A percentile compares a stretch with the other conserved stretches of the same genome.
phyloP scores from a whole-genome alignment of 2,888 invertebrate species.

The Globia sparganii region DNA sequence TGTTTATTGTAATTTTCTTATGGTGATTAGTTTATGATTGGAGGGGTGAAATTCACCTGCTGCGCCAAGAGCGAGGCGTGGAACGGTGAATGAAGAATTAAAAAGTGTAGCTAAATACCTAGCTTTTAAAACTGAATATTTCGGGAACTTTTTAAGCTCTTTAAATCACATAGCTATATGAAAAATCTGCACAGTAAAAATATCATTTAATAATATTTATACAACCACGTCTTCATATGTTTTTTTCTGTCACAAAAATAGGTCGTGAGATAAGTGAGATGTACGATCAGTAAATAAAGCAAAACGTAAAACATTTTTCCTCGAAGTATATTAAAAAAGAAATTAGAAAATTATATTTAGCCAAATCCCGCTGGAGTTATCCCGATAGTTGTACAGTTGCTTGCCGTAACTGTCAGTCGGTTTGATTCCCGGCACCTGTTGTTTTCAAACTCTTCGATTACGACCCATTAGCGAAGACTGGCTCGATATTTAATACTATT shows the following conservation, averaged over 20 bases:
- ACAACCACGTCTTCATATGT: slow-evolving; percentile 48
- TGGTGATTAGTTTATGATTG: slow-evolving; percentile 37
- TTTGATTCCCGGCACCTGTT: slow-evolving; percentile 89
- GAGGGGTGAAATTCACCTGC: slow-evolving; percentile 29
- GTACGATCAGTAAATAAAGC: slow-evolving; percentile 61
- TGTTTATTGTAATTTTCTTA: slow-evolving; percentile 55
- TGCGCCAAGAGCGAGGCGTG: background rate
- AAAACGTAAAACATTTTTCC: slow-evolving; percentile 63
- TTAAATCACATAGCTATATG: slow-evolving; percentile 22
- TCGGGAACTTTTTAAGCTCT: slow-evolving; percentile 36
- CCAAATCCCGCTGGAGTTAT: slow-evolving; percentile 69
- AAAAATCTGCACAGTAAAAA: slow-evolving; percentile 43
- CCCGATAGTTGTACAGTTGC: slow-evolving; percentile 80
- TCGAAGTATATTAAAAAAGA: slow-evolving; percentile 56
- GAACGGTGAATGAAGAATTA: background rate
- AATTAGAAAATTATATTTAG: slow-evolving; percentile 74
- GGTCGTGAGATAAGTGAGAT: slow-evolving; percentile 64
- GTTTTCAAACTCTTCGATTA: slow-evolving; percentile 87
- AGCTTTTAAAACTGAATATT: slow-evolving; percentile 33
- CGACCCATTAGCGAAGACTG: slow-evolving; percentile 83
- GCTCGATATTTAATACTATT: slow-evolving; percentile 84
- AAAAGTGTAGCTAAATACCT: background rate
- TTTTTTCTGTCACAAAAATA: slow-evolving; percentile 53
- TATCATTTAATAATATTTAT: slow-evolving; percentile 57
- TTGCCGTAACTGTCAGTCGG: slow-evolving; percentile 82